Base-by-base conservation (phyloP, 1,140 invertebrate species). In the Lepeophtheirus salmonis region DNA sequence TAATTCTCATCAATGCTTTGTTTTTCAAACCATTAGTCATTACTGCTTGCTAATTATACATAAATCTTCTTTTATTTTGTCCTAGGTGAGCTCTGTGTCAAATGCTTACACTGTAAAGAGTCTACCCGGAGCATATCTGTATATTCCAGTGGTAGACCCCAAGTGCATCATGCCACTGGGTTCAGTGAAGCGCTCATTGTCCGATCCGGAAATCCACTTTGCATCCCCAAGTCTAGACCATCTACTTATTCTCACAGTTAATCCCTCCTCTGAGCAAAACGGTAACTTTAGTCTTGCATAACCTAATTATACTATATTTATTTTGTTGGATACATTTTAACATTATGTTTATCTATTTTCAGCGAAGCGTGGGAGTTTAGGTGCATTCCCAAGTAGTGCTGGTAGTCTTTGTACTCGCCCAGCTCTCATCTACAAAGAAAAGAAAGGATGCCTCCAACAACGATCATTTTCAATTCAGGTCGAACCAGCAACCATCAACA, bases 151-250 rank as follows among this genome's bases (percentile, higher is more conserved):
- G 55, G 16, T 61, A 17, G 59, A 61, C 22, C 23, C 48, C 17
- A 20, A 16, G 13, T 14, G 20, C 22, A 25, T 14, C 13, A 16
- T 24, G 4, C 18, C 18, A 10, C 50, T 22, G 59, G 18, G n/a
- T 6, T 14, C 50, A 4, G 21, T 61, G 50, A 53, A 53, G 3
- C 59, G 59, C 13, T 52, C 59, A 13, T 21, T 61, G 3, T 61
- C 59, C 24, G 59, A 61, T 50, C 59, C 59, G 2, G 50, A 61
- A 48, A 61, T 61, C 17, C 49, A 61, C 49, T 61, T 61, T 50
- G 16, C 51, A 23, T 17, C 55, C 17, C 55, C 55, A 30, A 26
- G 16, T 23, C 16, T 17, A 17, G n/a, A 10, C n/a, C 23, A 26
- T 30, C 55, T 23, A 2, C 16, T 57, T 2, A 57, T 57, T 41